Base-by-base conservation (phyloP, 2,113 vertebrate species). In the Neolamprologus ventralis region DNA sequence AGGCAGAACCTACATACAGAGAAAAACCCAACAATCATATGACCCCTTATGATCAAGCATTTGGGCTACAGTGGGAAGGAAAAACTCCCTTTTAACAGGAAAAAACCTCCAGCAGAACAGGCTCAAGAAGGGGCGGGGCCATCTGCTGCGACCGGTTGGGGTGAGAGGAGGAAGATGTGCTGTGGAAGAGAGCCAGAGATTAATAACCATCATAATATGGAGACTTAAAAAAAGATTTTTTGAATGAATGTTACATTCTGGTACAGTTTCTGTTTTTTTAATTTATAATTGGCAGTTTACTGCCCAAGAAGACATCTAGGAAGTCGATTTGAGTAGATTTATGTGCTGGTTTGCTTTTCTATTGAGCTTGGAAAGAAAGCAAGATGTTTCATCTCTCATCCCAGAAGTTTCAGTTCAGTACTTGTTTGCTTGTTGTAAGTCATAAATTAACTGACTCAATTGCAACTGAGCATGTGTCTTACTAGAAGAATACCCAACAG, bases 111-210 rank as follows among this genome's bases (percentile, higher is more conserved):
- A 0, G 54, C 54, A 55, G 0, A 55, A 55, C 54, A 13, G 54
- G 21, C 54, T 55, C 54, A 13, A 1, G 54, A 3, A 55, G 54
- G 21, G 21, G 54, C 11, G 7, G 54, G 6, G 54, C 1, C 21
- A 26, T 55, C 21, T 55, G 21, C 54, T 55, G 54, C 0, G 4
- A 55, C 0, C 0, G 1, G 54, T 55, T 55, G 54, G 21, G 21
- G 21, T 55, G 54, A 55, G 21, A 55, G 54, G 0, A 55, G 54
- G 54, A 55, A 26, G 54, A 55, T 14, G 4, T 13, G 54, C 54
- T 55, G 54, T 55, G 54, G 21, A 55, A 5, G 21, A 5, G 11
- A 26, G 54, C 7, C 54, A 55, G 21, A 55, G 21, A 55, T 55
- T 55, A 55, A 26, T 26, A 26, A 26, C 23, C 12, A 26, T 57